A percentile compares a stretch with the other conserved stretches of the same genome.
Conservation (phyloP, 2,113 vertebrate genomes). For the Aleadryas rufinucha region DNA sequence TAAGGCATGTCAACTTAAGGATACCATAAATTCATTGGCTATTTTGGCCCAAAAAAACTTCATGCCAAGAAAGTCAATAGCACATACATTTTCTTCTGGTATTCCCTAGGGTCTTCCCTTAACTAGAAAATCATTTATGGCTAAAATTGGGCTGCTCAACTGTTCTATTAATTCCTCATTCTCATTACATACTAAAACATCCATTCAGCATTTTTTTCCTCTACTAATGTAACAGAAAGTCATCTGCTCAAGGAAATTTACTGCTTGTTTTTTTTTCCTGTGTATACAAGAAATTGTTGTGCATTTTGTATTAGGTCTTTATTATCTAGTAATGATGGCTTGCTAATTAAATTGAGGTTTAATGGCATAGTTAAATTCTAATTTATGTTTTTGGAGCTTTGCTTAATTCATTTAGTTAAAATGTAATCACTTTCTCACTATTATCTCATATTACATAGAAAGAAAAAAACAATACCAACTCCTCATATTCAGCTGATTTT, state of each 20-base stretch:
- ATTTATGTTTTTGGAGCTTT: conserved; percentile 81
- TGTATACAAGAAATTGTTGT: conserved; percentile 70
- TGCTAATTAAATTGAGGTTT: conserved; percentile 79
- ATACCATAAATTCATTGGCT: neutral
- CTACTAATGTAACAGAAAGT: conserved; percentile 71
- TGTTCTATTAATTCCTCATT: conserved; percentile 61
- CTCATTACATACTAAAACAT: conserved; percentile 66
- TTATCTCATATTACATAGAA: conserved; percentile 62
- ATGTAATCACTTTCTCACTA: conserved; percentile 71
- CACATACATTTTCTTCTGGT: neutral
- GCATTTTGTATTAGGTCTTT: conserved; percentile 73
- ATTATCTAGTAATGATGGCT: conserved; percentile 78
- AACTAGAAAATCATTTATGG: conserved; percentile 53
- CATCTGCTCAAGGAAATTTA: conserved; percentile 75
- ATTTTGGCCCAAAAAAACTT: neutral
- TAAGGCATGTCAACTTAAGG: neutral
- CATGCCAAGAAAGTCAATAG: neutral
- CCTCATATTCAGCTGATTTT: conserved; percentile 12
- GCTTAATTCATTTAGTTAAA: conserved; percentile 77
- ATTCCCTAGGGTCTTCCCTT: conserved; percentile 8
- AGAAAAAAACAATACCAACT: conserved; percentile 51
- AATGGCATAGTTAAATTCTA: conserved; percentile 80
- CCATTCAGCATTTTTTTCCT: conserved; percentile 70
- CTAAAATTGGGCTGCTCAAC: conserved; percentile 45
- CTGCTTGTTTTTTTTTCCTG: conserved; percentile 55